phyloP scores from a whole-genome alignment of 2,888 invertebrate genomes.

The Mechanitis mazaeus region DNA sequence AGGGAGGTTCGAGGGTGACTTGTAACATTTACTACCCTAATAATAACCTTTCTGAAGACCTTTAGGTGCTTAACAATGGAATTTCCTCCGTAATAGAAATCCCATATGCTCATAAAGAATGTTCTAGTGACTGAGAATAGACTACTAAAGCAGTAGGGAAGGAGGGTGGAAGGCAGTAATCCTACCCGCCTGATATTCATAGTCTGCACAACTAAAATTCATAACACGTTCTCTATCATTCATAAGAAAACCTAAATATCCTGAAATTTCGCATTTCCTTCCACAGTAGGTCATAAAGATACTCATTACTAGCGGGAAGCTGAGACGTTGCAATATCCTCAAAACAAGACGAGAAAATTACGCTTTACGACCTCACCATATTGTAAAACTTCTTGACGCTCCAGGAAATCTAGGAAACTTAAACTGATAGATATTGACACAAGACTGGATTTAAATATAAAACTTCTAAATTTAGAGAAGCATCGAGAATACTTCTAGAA shows the following conservation, averaged over 20 bases:
- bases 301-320: slow-evolving; percentile 26
- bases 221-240: neutral
- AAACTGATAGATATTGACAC: neutral
- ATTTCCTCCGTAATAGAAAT: no score
- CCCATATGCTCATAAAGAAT: no score
- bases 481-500: no score
- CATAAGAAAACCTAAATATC: slow-evolving; percentile 5
- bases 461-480: neutral
- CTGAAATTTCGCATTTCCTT: slow-evolving; percentile 15
- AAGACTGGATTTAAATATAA: neutral
- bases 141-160: no score
- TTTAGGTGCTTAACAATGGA: neutral
- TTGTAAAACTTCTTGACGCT: slow-evolving; percentile 9
- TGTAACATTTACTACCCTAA: neutral
- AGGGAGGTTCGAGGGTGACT: neutral
- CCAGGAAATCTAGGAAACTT: neutral
- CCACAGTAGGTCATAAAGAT: slow-evolving; percentile 19
- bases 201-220: neutral
- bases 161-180: no score
- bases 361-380: slow-evolving; percentile 23
- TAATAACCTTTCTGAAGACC: slow-evolving; percentile 1
- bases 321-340: slow-evolving; percentile 25
- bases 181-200: no score
- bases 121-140: no score
- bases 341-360: slow-evolving; percentile 28